Percentiles rank a stretch among this genome's conserved stretches.
Conservation (phyloP, 2,888 invertebrate genomes). For the Eumacrocentrus americanus region DNA sequence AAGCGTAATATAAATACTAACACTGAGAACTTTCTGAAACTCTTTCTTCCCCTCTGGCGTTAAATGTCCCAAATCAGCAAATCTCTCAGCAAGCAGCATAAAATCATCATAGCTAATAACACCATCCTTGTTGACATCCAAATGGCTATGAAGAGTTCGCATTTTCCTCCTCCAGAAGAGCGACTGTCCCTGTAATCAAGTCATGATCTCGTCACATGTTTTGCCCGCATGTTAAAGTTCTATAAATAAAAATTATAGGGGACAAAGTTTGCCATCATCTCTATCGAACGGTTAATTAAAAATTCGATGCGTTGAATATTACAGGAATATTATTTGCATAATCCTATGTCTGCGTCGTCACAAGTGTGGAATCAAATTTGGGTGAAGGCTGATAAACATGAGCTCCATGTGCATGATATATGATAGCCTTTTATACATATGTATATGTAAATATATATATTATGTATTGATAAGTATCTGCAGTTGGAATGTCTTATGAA, state of each 20-base stretch:
- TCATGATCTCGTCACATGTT: no score
- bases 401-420: slow-evolving; percentile 34
- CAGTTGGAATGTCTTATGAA: not conserved
- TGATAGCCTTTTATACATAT: slow-evolving; percentile 39
- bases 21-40: slow-evolving; percentile 74
- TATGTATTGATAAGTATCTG: not conserved
- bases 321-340: slow-evolving; percentile 9
- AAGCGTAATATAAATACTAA: slow-evolving; percentile 56
- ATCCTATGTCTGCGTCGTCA: not conserved
- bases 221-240: not conserved
- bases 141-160: slow-evolving; percentile 80
- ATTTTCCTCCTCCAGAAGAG: slow-evolving; percentile 86
- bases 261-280: not conserved
- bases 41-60: slow-evolving; percentile 70
- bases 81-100: slow-evolving; percentile 74
- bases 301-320: not conserved
- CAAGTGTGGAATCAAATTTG: slow-evolving; percentile 33
- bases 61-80: slow-evolving; percentile 77
- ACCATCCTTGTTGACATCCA: slow-evolving; percentile 86
- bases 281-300: not conserved
- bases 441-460: not conserved
- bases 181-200: slow-evolving; percentile 63
- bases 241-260: not conserved
- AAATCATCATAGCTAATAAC: slow-evolving; percentile 85
- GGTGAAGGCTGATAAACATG: slow-evolving; percentile 42